Base-by-base conservation (phyloP, 1,140 invertebrate species). In the Platyscapa corneri region DNA sequence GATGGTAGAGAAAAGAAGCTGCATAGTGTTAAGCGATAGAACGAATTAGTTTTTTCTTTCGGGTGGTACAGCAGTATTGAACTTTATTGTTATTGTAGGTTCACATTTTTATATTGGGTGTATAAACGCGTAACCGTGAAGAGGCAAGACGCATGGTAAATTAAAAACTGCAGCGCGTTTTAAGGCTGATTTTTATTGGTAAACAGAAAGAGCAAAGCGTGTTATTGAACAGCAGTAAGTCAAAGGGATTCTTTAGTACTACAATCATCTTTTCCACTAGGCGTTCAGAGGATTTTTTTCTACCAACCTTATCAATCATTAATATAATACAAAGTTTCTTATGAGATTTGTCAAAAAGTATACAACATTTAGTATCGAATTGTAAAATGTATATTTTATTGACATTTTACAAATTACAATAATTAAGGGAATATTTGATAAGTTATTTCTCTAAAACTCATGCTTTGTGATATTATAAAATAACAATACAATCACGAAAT, bases 241-340 rank as follows among this genome's bases (percentile, higher is more conserved):
- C 88, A 88, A 88, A 88, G 88, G 88, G 87, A 74, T 81, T 65
- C 34, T 53, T 80, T 60, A 30, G 77, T 7, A 32, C 30, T 67
- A 2, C 30, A 16, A 32, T 32, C 3, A 30, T 3, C 32, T 67
- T 67, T 67, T 14, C 30, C 14, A 32, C 30, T 3, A 14, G 2
- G 8, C 32, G 30, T 32, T 32, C 1, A 32, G 32, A 8, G 32
- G 14, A 67, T 16, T 67, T 67, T 53, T 14, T 30, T 67, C 30
- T 32, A 32, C 10, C 32, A 67, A 32, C 16, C 2, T 14, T 67
- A 32, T 67, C 7, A 16, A 67, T 34, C 7, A 6, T 67, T 32
- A 12, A 32, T 16, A n/a, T 16, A 32, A 32, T 3, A 32, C 32
- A 67, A 16, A 7, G 5, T 32, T 32, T 10, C 14, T 32, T 10